Evolutionary conservation across 2,113 vertebrate genomes (phyloP).

Genomic region (Gulo gulo): DNA sequence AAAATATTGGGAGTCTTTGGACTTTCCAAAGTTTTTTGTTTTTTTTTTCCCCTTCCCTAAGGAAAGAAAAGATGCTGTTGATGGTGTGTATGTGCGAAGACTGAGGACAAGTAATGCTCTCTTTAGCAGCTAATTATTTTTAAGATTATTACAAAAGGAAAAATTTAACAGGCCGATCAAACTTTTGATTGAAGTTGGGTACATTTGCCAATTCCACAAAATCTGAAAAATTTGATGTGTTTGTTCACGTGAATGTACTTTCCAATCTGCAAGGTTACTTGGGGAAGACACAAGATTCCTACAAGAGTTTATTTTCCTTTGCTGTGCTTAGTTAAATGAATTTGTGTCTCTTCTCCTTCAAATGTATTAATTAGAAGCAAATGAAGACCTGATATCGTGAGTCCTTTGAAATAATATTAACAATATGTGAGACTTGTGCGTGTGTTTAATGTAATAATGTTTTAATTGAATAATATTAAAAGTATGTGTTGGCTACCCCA

Average conservation of each 20-base stretch:
- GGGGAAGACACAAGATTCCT: neutral
- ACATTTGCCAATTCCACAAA: neutral
- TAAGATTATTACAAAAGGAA: neutral
- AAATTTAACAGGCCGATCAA: neutral
- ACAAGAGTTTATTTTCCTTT: neutral
- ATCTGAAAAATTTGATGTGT: neutral
- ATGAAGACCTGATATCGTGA: neutral
- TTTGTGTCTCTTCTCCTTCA: neutral
- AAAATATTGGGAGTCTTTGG: slow-evolving; percentile 36
- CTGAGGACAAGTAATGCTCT: neutral
- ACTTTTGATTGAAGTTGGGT: neutral
- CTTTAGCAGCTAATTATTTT: neutral
- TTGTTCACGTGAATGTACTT: neutral
- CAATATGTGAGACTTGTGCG: neutral
- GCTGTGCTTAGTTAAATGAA: neutral
- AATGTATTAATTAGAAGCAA: neutral
- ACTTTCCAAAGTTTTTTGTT: slow-evolving; percentile 1
- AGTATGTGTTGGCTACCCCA: neutral
- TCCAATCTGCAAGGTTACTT: neutral
- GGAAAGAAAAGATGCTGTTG: neutral
- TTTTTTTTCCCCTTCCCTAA: neutral
- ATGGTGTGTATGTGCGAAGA: neutral
- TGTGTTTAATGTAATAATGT: neutral
- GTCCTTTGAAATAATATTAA: neutral
- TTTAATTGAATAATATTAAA: neutral